These are phyloP conservation scores for Beroe forskalii DNA, from an alignment of 37 sponge, comb jelly and placozoan genomes.

Conservation along the genomic window DNA sequence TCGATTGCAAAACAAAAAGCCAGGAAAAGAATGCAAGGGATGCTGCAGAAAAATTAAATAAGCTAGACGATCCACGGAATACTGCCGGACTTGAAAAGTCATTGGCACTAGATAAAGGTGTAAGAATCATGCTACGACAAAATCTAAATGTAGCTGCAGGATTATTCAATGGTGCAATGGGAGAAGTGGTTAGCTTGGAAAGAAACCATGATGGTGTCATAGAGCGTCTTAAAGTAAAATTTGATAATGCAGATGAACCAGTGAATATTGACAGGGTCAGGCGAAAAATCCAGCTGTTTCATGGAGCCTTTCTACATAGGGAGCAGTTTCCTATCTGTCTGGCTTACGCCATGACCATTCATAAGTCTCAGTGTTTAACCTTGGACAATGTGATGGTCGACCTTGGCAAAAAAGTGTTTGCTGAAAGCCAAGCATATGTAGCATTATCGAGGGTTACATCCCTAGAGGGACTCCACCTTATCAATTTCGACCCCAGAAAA, in stretches of 20 bases:
- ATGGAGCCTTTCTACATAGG: conserved; percentile 66
- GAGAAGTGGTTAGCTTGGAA: conserved; percentile 43
- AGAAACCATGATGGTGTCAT: neutral
- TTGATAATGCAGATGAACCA: conserved; percentile 64
- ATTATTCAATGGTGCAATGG: conserved; percentile 74
- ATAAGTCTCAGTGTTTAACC: conserved; percentile 71
- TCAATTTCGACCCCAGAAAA: conserved; percentile 69
- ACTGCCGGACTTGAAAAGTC: conserved; percentile 71
- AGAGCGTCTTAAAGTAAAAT: conserved; percentile 65
- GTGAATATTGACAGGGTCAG: conserved; percentile 49
- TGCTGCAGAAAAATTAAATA: conserved; percentile 67
- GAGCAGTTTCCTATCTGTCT: conserved; percentile 69
- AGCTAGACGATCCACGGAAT: conserved; percentile 73
- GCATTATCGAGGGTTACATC: conserved; percentile 84
- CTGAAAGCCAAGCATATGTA: conserved; percentile 88
- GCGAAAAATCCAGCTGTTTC: conserved; percentile 67
- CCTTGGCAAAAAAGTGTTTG: conserved; percentile 74
- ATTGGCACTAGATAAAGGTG: conserved; percentile 69
- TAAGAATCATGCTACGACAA: conserved; percentile 72
- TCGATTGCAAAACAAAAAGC: conserved; percentile 37
- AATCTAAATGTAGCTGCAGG: conserved; percentile 68
- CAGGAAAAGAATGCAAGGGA: neutral
- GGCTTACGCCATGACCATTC: conserved; percentile 69
- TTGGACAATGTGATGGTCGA: conserved; percentile 72
- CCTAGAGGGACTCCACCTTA: conserved; percentile 73